Percentiles rank a stretch among this genome's conserved stretches.
phyloP scores from a whole-genome alignment of 2,113 vertebrate genomes.

The Eurystomus gularis region DNA sequence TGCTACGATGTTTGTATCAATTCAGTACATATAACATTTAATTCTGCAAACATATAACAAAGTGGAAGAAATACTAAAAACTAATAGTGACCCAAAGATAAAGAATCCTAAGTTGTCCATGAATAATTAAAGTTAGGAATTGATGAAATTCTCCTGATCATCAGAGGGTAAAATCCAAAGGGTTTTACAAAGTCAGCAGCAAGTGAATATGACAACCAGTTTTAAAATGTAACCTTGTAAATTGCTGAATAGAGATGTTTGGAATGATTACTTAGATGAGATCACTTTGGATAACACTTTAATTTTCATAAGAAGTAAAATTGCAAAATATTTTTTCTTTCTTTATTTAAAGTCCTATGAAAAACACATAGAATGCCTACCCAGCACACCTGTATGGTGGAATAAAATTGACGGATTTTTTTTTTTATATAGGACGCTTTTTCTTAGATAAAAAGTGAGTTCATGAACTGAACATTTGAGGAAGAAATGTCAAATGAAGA shows the following conservation, averaged over 20 bases:
- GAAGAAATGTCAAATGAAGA: neutral
- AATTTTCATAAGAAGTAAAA: neutral
- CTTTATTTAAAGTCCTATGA: neutral
- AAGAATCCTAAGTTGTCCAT: neutral
- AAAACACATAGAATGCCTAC: neutral
- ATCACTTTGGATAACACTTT: neutral
- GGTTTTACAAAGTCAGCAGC: neutral
- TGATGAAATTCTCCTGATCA: neutral
- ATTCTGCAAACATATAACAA: neutral
- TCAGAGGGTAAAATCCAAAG: neutral
- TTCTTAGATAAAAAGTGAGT: neutral
- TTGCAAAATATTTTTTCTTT: neutral
- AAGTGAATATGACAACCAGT: neutral
- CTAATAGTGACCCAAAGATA: neutral
- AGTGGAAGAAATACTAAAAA: neutral
- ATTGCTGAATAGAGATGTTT: neutral
- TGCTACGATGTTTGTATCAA: neutral
- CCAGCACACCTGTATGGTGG: neutral
- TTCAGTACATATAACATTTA: neutral
- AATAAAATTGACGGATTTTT: neutral
- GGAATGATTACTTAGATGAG: neutral
- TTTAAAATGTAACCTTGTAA: neutral
- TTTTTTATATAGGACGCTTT: neutral
- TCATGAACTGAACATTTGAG: neutral
- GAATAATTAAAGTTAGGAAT: neutral